These are phyloP conservation scores for Cryptoleucopteryx plumbea DNA, from an alignment of 2,113 vertebrate species.

Conservation along the genomic window DNA sequence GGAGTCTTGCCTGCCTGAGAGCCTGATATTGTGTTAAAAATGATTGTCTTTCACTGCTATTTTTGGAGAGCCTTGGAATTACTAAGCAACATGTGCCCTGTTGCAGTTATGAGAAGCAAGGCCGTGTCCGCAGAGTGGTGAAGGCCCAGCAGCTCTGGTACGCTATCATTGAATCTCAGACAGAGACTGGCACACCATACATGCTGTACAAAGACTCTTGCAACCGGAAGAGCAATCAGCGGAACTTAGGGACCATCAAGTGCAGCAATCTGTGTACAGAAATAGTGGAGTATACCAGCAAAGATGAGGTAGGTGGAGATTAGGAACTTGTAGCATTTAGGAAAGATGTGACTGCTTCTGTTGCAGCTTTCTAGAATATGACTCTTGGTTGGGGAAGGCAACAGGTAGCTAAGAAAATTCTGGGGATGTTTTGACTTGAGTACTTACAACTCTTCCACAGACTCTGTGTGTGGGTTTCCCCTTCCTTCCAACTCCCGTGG, in stretches of 20 bases:
- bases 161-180: constrained; percentile 95
- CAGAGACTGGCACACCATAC: constrained; percentile 93
- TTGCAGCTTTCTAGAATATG: not conserved
- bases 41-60: not conserved
- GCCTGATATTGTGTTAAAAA: not conserved
- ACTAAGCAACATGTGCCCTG: accelerated
- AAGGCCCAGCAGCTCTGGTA: constrained; percentile 97
- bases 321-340: accelerated
- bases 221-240: constrained; percentile 96
- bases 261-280: constrained; percentile 96
- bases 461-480: not conserved
- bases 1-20: not conserved
- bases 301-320: constrained; percentile 81
- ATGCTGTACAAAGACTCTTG: constrained; percentile 98
- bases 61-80: not conserved
- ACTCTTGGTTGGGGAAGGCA: not conserved
- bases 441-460: not conserved
- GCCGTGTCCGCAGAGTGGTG: constrained; percentile 84
- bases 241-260: constrained; percentile 96
- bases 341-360: not conserved
- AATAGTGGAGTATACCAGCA: constrained; percentile 92
- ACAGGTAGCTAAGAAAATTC: not conserved
- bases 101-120: constrained; percentile 87
- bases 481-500: accelerated
- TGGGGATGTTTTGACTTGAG: not conserved